Base-by-base conservation (phyloP, 37 sponge, comb jelly and placozoan species). In the Oopsacas minuta region DNA sequence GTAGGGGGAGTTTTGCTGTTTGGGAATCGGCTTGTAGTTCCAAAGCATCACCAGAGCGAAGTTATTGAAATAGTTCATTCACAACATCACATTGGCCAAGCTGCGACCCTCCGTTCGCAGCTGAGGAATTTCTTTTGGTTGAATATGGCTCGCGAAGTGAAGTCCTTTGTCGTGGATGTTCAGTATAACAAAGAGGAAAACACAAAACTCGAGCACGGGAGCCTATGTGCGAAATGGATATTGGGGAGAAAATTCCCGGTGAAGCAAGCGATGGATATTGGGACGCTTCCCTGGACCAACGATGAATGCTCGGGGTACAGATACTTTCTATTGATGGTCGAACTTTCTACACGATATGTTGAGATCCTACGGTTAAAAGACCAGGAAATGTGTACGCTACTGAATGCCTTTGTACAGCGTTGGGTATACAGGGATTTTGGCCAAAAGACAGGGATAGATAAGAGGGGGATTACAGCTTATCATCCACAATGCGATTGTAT, bases 291-390 rank as follows among this genome's bases (percentile, higher is more conserved):
- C 17, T 61, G 75, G 75, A 61, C 75, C 5, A 34, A 61, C 75
- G 75, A 61, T 61, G 75, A 61, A 12, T n/a, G 30, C 30, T 61
- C 75, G 22, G 75, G 75, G 22, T 61, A 61, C 28, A 61, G 75
- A 61, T 61, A 61, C 22, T 61, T 61, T n/a, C 75, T 61, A 61
- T 61, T 61, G 75, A 61, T 61, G 75, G 75, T 61, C 1, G 75
- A 61, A 7, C 75, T 61, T 12, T 61, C 28, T 61, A 61, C 75
- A 10, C 75, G 75, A 32, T 61, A 61, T 12, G 75, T 61, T 34
- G 75, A 61, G 30, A n/a, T 61, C 28, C 30, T 61, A n/a, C 75
- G 32, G 75, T 61, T 61, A n/a, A 61, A 61, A 34, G 75, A 61
- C 22, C 75, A 61, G 30, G 75, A 61, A 61, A 34, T 34, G 7